Percentiles rank a stretch among this genome's conserved stretches.
phyloP scores from a whole-genome alignment of 2,113 vertebrate species.

The Pipa parva region DNA sequence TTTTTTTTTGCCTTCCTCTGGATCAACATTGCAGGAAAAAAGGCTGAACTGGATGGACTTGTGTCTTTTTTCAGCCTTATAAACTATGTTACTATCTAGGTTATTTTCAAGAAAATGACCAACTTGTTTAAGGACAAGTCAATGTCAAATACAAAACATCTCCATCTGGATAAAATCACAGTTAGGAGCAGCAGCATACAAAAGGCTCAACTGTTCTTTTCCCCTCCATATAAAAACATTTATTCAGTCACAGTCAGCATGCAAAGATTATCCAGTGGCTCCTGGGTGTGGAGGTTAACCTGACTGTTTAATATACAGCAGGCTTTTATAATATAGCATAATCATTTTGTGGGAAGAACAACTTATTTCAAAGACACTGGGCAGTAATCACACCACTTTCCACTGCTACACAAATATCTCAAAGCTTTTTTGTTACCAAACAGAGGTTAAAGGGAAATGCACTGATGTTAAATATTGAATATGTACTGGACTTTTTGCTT shows the following conservation, averaged over 20 bases:
- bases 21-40: too few species aligned
- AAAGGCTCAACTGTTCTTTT: background rate
- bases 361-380: too few species aligned
- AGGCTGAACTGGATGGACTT: too few species aligned
- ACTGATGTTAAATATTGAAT: background rate
- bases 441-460: background rate
- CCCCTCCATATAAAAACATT: background rate
- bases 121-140: conserved; percentile 12
- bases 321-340: conserved; percentile 37
- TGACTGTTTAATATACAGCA: conserved; percentile 43
- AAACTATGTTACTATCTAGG: too few species aligned
- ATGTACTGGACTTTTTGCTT: too few species aligned
- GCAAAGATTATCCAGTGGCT: conserved; percentile 16
- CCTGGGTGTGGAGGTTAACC: conserved; percentile 12
- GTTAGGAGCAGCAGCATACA: conserved; percentile 5
- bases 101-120: conserved; percentile 17
- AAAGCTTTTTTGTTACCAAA: too few species aligned
- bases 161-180: conserved; percentile 4
- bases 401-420: too few species aligned
- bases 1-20: too few species aligned
- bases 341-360: background rate
- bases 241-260: conserved; percentile 8
- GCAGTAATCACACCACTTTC: too few species aligned
- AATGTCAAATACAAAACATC: background rate
- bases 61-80: too few species aligned